These are phyloP conservation scores for Microcebus griseorufus DNA, from an alignment of 2,113 vertebrate species.

Conservation along the genomic window DNA sequence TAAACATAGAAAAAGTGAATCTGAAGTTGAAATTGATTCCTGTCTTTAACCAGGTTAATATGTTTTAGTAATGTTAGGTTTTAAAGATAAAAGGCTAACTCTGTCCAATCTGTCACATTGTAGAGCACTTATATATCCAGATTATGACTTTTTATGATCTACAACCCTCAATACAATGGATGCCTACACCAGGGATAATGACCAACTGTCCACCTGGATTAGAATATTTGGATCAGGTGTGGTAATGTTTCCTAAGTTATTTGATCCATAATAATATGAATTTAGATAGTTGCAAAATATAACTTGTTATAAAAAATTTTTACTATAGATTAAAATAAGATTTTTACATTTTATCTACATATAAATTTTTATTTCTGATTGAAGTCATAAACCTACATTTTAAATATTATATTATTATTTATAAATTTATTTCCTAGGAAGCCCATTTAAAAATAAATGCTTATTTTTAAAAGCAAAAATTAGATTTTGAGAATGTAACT, in stretches of 20 bases:
- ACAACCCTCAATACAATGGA: neutral
- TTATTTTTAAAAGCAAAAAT: neutral
- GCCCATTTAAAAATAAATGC: neutral
- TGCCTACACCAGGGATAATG: neutral
- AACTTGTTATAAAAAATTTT: neutral
- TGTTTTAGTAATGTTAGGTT: neutral
- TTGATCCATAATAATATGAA: neutral
- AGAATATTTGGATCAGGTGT: slow-evolving; percentile 43
- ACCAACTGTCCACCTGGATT: neutral
- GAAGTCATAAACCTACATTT: neutral
- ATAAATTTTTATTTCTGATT: neutral
- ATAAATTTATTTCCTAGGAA: neutral
- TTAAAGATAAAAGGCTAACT: neutral
- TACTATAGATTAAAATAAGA: neutral
- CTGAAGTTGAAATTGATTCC: neutral
- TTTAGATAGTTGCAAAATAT: neutral
- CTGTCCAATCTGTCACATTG: neutral
- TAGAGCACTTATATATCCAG: neutral
- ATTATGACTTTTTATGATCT: neutral
- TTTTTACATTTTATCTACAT: neutral
- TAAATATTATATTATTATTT: neutral
- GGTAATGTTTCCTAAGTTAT: neutral
- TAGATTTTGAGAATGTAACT: neutral
- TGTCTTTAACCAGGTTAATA: neutral
- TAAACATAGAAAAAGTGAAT: neutral